A percentile compares a stretch with the other conserved stretches of the same genome.
Evolutionary conservation across 2,888 invertebrate genomes (phyloP).

Genomic region (Embidobia sp.): DNA sequence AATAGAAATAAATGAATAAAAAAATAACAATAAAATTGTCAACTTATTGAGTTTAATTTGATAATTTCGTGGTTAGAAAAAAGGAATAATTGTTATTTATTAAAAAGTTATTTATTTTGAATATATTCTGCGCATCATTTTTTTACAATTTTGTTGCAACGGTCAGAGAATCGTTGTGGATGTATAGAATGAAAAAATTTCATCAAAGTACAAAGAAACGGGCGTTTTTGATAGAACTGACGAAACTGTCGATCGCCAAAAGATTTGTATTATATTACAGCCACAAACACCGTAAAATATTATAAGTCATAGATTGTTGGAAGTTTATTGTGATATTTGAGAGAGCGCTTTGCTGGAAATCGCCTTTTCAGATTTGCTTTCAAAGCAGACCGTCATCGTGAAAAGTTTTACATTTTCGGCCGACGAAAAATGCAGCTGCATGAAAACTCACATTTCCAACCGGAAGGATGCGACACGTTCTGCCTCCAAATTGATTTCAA

Average conservation of each 20-base stretch:
- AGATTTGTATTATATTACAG: slow-evolving; percentile 27
- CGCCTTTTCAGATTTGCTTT: slow-evolving; percentile 62
- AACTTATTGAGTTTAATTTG: no score
- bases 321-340: slow-evolving; percentile 59
- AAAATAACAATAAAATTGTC: no score
- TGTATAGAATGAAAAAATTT: no score
- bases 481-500: slow-evolving; percentile 63
- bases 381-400: slow-evolving; percentile 52
- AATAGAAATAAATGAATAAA: no score
- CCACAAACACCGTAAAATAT: slow-evolving; percentile 40
- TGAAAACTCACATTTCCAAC: slow-evolving; percentile 58
- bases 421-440: slow-evolving; percentile 53
- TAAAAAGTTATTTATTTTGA: no score
- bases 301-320: slow-evolving; percentile 41
- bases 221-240: no score
- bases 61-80: no score
- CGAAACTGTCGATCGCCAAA: not conserved
- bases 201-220: no score
- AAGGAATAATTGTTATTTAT: no score
- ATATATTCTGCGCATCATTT: no score
- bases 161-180: no score
- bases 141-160: no score
- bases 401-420: slow-evolving; percentile 58
- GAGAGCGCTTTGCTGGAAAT: slow-evolving; percentile 59
- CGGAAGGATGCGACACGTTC: slow-evolving; percentile 63